These are phyloP conservation scores for Cremastinae sp. DNA, from an alignment of 2,888 invertebrate genomes.

Conservation along the genomic window DNA sequence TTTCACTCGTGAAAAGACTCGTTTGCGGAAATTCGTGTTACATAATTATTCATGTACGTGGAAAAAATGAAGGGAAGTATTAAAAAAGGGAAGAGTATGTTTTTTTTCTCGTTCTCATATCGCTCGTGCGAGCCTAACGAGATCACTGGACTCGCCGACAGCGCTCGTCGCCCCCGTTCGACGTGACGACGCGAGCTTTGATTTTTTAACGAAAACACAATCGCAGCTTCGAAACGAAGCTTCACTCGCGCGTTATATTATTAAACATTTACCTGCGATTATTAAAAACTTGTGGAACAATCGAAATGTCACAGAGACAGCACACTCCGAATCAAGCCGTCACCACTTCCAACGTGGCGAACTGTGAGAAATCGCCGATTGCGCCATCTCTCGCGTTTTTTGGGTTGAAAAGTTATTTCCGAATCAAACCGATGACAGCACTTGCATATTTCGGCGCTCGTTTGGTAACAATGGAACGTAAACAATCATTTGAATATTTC, in stretches of 20 bases:
- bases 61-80: slow-evolving; percentile 15
- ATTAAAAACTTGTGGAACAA: slow-evolving; percentile 58
- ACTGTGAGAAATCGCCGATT: slow-evolving; percentile 46
- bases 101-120: slow-evolving; percentile 14
- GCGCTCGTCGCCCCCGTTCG: slow-evolving; percentile 16
- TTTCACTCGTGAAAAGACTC: not conserved
- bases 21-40: not conserved
- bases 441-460: not conserved
- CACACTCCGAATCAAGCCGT: slow-evolving; percentile 58
- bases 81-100: slow-evolving; percentile 28
- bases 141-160: slow-evolving; percentile 33
- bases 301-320: slow-evolving; percentile 61
- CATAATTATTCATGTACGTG: slow-evolving; percentile 10
- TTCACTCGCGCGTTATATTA: slow-evolving; percentile 47
- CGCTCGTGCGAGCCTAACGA: slow-evolving; percentile 34
- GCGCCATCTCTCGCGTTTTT: slow-evolving; percentile 63
- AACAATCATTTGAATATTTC: too few relatives aligned
- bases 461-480: too few relatives aligned
- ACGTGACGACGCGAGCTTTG: slow-evolving; percentile 2
- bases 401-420: not conserved
- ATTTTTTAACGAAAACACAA: not conserved
- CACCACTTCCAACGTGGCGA: slow-evolving; percentile 79
- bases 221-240: not conserved
- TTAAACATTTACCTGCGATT: slow-evolving; percentile 49
- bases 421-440: slow-evolving; percentile 36